These are phyloP conservation scores for Pycnonotus jocosus DNA, from an alignment of 2,113 vertebrate genomes.

Conservation along the genomic window DNA sequence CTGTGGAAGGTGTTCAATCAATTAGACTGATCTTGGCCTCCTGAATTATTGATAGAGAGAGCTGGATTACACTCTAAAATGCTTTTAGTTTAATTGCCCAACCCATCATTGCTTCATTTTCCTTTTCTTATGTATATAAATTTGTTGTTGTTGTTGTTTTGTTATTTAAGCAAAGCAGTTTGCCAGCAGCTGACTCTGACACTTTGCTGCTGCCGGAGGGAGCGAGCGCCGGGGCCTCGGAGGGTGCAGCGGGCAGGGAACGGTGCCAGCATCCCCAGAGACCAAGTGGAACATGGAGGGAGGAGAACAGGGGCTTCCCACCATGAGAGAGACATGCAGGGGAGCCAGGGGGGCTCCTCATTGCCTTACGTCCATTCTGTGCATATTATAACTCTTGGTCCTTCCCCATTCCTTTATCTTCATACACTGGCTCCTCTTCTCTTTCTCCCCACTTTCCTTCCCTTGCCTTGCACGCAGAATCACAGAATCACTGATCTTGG, in stretches of 20 bases:
- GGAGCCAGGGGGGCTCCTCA: background rate
- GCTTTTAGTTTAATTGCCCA: constrained; percentile 89
- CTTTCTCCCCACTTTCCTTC: background rate
- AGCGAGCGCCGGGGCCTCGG: background rate
- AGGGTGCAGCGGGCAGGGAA: background rate
- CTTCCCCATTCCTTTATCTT: background rate
- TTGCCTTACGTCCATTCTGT: background rate
- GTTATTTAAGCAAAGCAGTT: background rate
- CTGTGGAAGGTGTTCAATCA: constrained; percentile 71
- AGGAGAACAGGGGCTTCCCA: background rate
- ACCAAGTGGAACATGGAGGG: background rate
- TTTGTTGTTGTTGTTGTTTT: constrained; percentile 11
- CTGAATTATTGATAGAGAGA: constrained; percentile 67
- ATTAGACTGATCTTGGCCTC: constrained; percentile 53
- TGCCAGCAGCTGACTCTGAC: background rate
- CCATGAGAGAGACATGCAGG: accelerated
- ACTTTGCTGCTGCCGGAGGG: background rate
- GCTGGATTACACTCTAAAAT: constrained; percentile 71
- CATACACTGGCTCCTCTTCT: accelerated
- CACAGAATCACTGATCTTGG: background rate
- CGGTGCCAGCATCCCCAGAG: accelerated
- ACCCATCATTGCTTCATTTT: constrained; percentile 69
- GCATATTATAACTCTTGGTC: background rate
- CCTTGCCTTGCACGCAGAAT: background rate
- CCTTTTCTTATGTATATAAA: constrained; percentile 12